These are phyloP conservation scores for Doris montereyensis DNA, from an alignment of 2,888 invertebrate species.

Conservation along the genomic window DNA sequence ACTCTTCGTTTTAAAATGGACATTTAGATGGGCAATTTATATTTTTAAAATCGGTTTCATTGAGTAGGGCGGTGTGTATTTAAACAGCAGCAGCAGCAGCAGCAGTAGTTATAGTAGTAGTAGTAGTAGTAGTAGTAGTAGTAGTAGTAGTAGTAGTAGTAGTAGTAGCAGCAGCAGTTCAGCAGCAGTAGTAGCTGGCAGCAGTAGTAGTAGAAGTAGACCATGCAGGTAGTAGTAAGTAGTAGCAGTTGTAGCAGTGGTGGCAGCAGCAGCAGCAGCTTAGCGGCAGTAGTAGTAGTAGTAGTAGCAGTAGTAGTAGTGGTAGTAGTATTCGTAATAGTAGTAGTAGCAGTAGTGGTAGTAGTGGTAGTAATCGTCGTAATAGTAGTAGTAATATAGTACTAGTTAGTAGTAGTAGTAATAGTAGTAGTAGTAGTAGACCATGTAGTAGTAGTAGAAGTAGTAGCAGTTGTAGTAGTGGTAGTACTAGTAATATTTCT, in stretches of 20 bases:
- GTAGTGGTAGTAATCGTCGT: not conserved
- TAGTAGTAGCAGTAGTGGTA: not conserved
- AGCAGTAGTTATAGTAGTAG: not conserved
- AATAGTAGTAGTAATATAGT: not conserved
- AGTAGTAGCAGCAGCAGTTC: no score
- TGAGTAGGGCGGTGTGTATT: no score
- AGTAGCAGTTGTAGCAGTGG: not conserved
- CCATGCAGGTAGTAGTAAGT: no score
- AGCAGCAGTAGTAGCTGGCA: no score
- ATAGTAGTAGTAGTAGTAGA: not conserved
- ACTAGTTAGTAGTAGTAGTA: not conserved
- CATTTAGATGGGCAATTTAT: no score
- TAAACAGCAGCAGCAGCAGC: not conserved
- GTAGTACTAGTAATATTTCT: not conserved
- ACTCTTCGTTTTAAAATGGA: no score
- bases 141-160: not conserved
- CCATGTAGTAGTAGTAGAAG: not conserved
- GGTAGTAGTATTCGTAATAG: not conserved
- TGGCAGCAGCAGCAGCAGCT: not conserved
- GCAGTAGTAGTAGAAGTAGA: not conserved
- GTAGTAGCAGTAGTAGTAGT: not conserved
- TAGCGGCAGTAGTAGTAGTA: not conserved
- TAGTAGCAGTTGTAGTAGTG: not conserved
- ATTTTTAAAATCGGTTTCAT: no score
- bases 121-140: not conserved